A percentile compares a stretch with the other conserved stretches of the same genome.
phyloP scores from a whole-genome alignment of 2,113 vertebrate genomes.

The Odocoileus virginianus region DNA sequence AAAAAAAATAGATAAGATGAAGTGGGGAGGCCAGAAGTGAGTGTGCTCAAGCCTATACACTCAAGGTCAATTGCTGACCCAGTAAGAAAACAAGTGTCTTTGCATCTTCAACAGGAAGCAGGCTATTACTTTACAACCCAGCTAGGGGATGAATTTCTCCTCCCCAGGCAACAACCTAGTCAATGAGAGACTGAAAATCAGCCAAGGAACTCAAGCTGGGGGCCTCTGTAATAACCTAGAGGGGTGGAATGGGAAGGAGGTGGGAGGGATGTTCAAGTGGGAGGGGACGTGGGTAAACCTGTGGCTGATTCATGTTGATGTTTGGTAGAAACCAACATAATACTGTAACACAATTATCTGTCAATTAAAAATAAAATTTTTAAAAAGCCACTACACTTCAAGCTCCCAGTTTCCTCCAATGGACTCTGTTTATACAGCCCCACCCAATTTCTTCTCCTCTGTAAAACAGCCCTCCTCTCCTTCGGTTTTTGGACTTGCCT shows the following conservation, averaged over 20 bases:
- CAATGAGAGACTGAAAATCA: neutral
- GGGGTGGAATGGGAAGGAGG: neutral
- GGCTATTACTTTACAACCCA: neutral
- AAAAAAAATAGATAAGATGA: neutral
- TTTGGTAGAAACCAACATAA: neutral
- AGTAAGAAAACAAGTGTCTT: neutral
- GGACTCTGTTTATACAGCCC: neutral
- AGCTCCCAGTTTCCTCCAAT: neutral
- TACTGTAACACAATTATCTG: neutral
- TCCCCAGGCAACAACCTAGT: neutral
- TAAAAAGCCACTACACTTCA: neutral
- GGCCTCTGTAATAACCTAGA: neutral
- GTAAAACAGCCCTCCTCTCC: neutral
- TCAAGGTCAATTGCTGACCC: neutral
- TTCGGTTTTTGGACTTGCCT: neutral
- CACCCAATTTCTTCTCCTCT: neutral
- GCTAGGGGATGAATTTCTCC: neutral
- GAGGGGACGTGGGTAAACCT: neutral
- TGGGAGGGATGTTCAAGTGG: neutral
- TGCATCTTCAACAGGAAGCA: neutral
- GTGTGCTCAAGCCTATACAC: neutral
- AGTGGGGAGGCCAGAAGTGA: neutral
- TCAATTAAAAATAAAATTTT: neutral
- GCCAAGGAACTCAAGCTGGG: neutral
- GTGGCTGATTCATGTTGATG: neutral